Base-by-base conservation (phyloP, 1,140 invertebrate species). In the Sminthurinus signatus region DNA sequence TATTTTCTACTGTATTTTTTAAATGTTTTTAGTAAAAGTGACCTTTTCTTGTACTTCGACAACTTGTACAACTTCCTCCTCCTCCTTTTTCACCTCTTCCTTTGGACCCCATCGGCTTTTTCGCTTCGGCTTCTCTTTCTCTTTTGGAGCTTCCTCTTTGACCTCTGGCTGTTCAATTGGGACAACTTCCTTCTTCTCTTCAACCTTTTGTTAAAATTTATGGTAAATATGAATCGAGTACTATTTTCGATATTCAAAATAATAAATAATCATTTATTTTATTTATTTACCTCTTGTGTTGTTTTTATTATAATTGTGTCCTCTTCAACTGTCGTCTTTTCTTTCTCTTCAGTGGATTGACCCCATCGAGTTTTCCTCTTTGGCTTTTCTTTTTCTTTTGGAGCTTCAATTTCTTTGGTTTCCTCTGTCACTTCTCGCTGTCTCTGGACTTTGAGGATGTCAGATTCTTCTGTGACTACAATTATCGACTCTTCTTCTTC, bases 401-500 rank as follows among this genome's bases (percentile, higher is more conserved):
- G 23, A 10, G 5, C 23, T 50, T 50, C 46, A 8, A n/a, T 8
- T 19, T 50, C 8, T 12, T n/a, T 50, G 8, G 5, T 23, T 23
- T 50, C 23, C 46, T 42, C 10, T 42, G 10, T n/a, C 10, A 42
- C n/a, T 42, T 42, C 39, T n/a, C n/a, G 10, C 39, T 42, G 10
- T n/a, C 39, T 42, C 39, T 42, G 10, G n/a, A 50, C 10, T 19
- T 17, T 17, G 14, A 50, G 23, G 23, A 50, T n/a, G 5, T 50
- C 46, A 12, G 46, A 50, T 10, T 50, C 46, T 50, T 50, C 46
- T n/a, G 46, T 50, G 10, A 50, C 23, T n/a, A n/a, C n/a, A n/a
- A n/a, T n/a, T n/a, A n/a, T 42, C 39, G n/a, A 12, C 39, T 42
- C 39, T n/a, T 42, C n/a, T 42, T 12, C 39, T 10, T 42, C n/a